phyloP scores from a whole-genome alignment of 2,113 vertebrate species.

The Mus spicilegus region DNA sequence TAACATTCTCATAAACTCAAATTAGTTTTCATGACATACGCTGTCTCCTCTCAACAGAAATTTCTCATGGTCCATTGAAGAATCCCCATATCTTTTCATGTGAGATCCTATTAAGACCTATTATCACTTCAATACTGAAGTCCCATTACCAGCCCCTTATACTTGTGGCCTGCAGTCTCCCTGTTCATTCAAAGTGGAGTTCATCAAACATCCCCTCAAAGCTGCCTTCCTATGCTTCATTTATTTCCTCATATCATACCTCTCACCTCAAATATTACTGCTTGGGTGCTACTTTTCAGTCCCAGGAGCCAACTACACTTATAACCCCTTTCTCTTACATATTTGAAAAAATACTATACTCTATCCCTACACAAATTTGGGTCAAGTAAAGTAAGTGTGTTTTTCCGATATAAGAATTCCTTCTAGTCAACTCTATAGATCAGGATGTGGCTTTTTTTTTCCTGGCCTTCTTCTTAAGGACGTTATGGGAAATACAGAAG shows the following conservation, averaged over 20 bases:
- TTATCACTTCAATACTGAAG: conserved; percentile 1
- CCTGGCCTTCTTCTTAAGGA: conserved; percentile 29
- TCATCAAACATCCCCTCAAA: background rate
- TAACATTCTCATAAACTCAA: conserved; percentile 21
- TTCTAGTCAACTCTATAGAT: conserved; percentile 34
- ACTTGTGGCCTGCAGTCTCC: background rate
- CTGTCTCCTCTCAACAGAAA: background rate
- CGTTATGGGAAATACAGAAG: conserved; percentile 54
- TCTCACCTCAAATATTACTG: conserved; percentile 35
- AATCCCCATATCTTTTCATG: conserved; percentile 23
- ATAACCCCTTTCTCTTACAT: conserved; percentile 12
- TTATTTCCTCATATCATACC: conserved; percentile 43
- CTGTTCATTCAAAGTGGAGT: background rate
- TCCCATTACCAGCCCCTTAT: background rate
- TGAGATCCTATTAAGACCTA: background rate
- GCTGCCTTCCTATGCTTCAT: background rate
- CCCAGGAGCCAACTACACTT: background rate
- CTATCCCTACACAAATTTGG: background rate
- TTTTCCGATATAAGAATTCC: conserved; percentile 42
- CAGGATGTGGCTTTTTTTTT: conserved; percentile 25
- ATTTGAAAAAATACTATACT: conserved; percentile 3
- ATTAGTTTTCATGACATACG: conserved; percentile 32
- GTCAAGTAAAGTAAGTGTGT: conserved; percentile 12
- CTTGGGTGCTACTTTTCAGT: background rate
- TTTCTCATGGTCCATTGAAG: background rate